Base-by-base conservation (phyloP, 2,888 invertebrate genomes). In the Pachliopta kotzebuea region DNA sequence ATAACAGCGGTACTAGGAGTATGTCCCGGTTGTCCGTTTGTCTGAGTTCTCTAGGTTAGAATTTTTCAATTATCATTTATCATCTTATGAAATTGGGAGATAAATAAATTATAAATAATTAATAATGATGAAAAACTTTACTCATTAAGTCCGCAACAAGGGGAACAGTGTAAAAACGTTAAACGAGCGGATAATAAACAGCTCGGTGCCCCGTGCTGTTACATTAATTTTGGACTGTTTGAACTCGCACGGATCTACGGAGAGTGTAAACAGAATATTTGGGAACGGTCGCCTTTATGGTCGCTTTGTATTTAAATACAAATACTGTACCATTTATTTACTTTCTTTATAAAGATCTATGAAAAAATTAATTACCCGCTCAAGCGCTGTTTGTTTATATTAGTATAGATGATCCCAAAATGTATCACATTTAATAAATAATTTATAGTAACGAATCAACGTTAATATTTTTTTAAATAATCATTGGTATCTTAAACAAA, bases 201-300 rank as follows among this genome's bases (percentile, higher is more conserved):
- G 71, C 70, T 71, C 70, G 68, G 72, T 70, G 69, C 68, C 71
- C 69, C 69, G 68, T 71, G 70, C 70, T 68, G 73, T 71, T 72
- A 73, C 73, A 73, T 74, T 76, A 73, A 75, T 74, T 76, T 71
- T 66, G 66, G 70, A 67, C 69, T 66, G 61, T 55, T 55, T 56
- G 58, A 59, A 52, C 60, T 20, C 26, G 52, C 70, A 62, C 29
- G 63, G 60, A 71, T 63, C 63, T 70, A 70, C 64, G 53, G 31
- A 57, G 29, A 56, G 21, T 37, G 58, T 37, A 56, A 24, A 56
- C 56, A 42, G 20, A 42, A 14, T 54, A 42, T 56, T 56, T 24
- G 26, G 14, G 6, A 50, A 24, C 29, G 45, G 37, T 45, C 20
- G 50, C 23, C 49, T 49, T 56, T 29, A 17, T 14, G 3, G 18